Evolutionary conservation across 2,797 vertebrate genomes (phyloP).

Genomic region (Cottoperca gobio): DNA sequence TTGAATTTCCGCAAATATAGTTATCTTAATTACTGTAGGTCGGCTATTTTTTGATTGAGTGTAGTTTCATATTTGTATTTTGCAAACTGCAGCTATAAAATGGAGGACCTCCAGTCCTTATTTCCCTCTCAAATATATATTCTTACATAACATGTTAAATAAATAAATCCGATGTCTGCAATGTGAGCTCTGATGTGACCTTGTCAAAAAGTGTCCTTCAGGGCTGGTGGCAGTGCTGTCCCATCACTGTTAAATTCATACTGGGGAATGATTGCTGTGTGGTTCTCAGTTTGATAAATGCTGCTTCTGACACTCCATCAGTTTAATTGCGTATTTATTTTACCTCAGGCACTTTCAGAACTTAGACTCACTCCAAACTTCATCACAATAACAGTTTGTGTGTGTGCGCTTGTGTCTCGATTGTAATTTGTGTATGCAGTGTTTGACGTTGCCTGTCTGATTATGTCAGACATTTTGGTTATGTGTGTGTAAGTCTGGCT

Average conservation of each 20-base stretch:
- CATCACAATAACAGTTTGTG: conserved; percentile 4
- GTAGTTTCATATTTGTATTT: neutral
- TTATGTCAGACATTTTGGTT: conserved; percentile 3
- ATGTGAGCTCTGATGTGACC: conserved; percentile 22
- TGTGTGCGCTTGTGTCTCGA: neutral
- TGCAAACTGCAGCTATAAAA: neutral
- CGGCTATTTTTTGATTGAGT: neutral
- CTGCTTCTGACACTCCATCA: conserved; percentile 60
- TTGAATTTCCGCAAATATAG: neutral
- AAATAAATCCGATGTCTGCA: conserved; percentile 18
- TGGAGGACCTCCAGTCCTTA: neutral
- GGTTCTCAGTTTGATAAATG: conserved; percentile 53
- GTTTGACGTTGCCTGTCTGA: conserved; percentile 1
- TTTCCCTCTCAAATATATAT: conserved; percentile 7
- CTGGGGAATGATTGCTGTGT: conserved; percentile 30
- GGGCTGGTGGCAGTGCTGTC: conserved; percentile 35
- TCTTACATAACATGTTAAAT: conserved; percentile 29
- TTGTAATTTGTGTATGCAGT: conserved; percentile 17
- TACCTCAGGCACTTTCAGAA: conserved; percentile 52
- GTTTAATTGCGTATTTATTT: conserved; percentile 65
- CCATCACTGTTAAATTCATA: conserved; percentile 39
- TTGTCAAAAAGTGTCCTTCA: conserved; percentile 39
- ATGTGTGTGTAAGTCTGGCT: neutral
- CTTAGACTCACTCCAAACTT: conserved; percentile 36
- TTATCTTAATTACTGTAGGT: conserved; percentile 1